These are phyloP conservation scores for Megaceryle torquata DNA, from an alignment of 2,113 vertebrate species.

Conservation along the genomic window DNA sequence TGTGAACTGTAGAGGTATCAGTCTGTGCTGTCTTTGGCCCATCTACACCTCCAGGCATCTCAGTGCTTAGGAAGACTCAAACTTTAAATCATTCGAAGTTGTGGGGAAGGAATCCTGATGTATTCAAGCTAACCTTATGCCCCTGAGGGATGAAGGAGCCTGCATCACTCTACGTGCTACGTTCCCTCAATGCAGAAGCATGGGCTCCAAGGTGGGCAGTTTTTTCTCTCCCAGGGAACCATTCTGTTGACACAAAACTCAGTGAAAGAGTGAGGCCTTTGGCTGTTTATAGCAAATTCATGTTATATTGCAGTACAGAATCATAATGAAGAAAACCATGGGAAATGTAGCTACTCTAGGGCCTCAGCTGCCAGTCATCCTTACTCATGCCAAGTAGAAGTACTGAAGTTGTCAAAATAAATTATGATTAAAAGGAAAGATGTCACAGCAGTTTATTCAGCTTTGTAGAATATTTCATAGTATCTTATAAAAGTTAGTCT, in stretches of 20 bases:
- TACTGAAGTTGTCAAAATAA: background rate
- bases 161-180: rapidly evolving
- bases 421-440: slow-evolving; percentile 9
- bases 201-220: rapidly evolving
- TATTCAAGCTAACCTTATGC: background rate
- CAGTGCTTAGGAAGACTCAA: background rate
- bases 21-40: background rate
- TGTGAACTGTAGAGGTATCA: background rate
- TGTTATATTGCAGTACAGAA: background rate
- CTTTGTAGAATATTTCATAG: background rate
- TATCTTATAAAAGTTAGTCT: background rate
- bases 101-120: background rate
- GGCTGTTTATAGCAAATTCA: background rate
- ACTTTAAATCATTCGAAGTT: background rate
- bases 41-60: background rate
- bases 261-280: background rate
- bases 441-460: slow-evolving; percentile 8
- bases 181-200: background rate
- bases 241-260: background rate
- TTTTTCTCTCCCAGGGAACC: background rate
- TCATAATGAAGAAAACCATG: slow-evolving; percentile 15
- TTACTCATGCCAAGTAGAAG: background rate
- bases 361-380: background rate
- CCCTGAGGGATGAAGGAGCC: background rate
- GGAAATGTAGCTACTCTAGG: background rate